Conservation (phyloP, 2,113 vertebrate species). For the Chloropsis cyanopogon region DNA sequence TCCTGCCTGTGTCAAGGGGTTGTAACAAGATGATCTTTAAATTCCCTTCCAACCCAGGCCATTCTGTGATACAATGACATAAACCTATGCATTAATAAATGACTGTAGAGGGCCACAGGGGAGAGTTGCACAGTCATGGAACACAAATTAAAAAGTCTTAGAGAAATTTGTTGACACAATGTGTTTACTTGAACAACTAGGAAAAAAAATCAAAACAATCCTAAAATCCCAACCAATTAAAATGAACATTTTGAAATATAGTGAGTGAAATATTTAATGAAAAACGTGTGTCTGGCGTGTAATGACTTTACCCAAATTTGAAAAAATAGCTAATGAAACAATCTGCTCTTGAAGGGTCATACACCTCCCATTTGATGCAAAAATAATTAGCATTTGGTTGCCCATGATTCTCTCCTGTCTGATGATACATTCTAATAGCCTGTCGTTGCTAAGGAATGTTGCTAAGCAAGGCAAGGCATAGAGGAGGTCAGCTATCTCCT, state of each 20-base stretch:
- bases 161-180: not conserved
- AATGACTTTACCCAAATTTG: not conserved
- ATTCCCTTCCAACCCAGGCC: not conserved
- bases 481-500: not conserved
- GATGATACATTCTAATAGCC: not conserved
- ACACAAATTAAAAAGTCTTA: not conserved
- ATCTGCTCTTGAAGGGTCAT: not conserved
- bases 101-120: not conserved
- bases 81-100: not conserved
- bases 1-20: not conserved
- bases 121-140: not conserved
- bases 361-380: not conserved
- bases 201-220: not conserved
- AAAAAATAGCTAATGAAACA: not conserved
- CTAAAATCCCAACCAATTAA: not conserved
- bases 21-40: not conserved
- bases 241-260: not conserved
- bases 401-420: not conserved
- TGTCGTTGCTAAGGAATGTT: not conserved
- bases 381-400: not conserved
- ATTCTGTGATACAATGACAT: not conserved
- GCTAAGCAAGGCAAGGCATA: slow-evolving; percentile 3
- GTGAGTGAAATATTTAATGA: not conserved
- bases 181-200: not conserved
- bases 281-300: not conserved